A percentile compares a stretch with the other conserved stretches of the same genome.
Evolutionary conservation across 1,140 invertebrate species (phyloP).

Genomic region (Cydia amplana): DNA sequence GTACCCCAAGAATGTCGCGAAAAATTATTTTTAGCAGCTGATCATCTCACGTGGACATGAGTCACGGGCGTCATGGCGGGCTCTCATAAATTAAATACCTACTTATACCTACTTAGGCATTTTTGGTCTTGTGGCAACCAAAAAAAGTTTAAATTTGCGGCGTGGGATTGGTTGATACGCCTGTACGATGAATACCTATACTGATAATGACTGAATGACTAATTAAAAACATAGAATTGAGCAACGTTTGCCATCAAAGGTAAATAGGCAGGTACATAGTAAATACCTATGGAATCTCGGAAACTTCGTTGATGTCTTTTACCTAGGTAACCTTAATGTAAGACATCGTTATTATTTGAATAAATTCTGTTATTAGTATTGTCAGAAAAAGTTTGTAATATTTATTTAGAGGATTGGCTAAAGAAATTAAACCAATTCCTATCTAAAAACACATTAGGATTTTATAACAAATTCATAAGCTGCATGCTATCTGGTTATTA

Average conservation of each 20-base stretch:
- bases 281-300: neutral
- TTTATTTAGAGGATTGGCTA: too few species aligned
- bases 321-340: neutral
- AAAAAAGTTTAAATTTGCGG: neutral
- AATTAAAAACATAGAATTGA: neutral
- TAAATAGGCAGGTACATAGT: neutral
- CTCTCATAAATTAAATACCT: too few species aligned
- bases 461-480: neutral
- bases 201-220: too few species aligned
- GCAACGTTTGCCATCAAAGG: neutral
- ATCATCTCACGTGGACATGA: slow-evolving; percentile 42
- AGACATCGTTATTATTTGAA: too few species aligned
- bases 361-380: too few species aligned
- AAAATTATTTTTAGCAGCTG: slow-evolving; percentile 43
- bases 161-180: neutral
- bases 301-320: slow-evolving; percentile 28
- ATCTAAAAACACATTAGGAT: too few species aligned
- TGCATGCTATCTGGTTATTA: neutral
- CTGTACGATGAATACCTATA: too few species aligned
- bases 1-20: slow-evolving; percentile 32
- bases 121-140: neutral
- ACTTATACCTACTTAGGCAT: neutral
- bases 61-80: slow-evolving; percentile 44
- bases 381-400: too few species aligned
- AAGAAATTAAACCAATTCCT: too few species aligned